phyloP scores from a whole-genome alignment of 1,140 invertebrate genomes.

The Drosophila melanica region DNA sequence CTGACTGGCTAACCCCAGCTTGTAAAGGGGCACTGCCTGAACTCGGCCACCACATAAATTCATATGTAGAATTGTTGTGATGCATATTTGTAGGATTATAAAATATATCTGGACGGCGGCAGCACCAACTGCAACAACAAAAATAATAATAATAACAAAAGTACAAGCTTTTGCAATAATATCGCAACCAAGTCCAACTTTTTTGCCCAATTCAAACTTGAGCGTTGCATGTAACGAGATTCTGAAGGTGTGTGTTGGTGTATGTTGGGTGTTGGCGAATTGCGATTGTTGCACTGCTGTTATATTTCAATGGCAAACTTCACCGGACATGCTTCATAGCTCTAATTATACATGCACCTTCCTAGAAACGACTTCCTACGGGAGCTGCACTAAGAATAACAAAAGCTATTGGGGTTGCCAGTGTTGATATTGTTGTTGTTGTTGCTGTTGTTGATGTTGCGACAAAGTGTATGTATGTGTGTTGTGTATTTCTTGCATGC shows the following conservation, averaged over 20 bases:
- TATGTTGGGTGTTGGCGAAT: constrained; percentile 24
- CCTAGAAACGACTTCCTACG: constrained; percentile 69
- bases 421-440: constrained; percentile 29
- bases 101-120: constrained; percentile 66
- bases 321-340: constrained; percentile 82
- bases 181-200: constrained; percentile 46
- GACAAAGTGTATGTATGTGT: constrained; percentile 7
- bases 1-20: constrained; percentile 45
- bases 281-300: constrained; percentile 33
- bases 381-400: constrained; percentile 42
- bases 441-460: constrained; percentile 21
- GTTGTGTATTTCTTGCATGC: constrained; percentile 12
- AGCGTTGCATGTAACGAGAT: constrained; percentile 11
- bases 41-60: constrained; percentile 51
- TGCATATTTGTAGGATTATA: constrained; percentile 76
- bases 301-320: constrained; percentile 81
- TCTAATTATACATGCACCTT: constrained; percentile 82
- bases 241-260: constrained; percentile 12
- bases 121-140: constrained; percentile 24
- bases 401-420: constrained; percentile 41
- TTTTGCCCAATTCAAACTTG: constrained; percentile 54
- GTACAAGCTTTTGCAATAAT: constrained; percentile 39
- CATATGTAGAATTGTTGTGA: constrained; percentile 46
- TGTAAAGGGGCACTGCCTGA: constrained; percentile 57
- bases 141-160: constrained; percentile 22